Percentiles rank a stretch among this genome's conserved stretches.
Conservation (phyloP, 2,797 vertebrate species). For the Scomberomorus guttatus region DNA sequence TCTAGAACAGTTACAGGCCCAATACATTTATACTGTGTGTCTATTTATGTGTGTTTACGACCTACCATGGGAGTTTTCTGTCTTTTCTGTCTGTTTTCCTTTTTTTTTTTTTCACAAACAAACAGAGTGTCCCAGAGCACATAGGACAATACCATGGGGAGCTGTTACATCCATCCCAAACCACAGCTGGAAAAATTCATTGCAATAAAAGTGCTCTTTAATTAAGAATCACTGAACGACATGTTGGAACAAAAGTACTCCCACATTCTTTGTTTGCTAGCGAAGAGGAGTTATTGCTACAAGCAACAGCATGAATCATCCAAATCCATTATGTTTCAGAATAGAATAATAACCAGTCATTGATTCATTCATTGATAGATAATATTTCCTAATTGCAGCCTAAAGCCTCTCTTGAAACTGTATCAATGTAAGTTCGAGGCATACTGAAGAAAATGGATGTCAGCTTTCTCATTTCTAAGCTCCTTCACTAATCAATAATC, state of each 20-base stretch:
- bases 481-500: constrained; percentile 50
- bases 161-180: constrained; percentile 32
- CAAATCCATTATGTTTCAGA: background rate
- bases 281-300: too few relatives aligned
- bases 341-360: background rate
- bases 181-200: constrained; percentile 22
- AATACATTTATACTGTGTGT: constrained; percentile 2
- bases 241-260: too few relatives aligned
- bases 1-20: background rate
- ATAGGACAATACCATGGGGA: constrained; percentile 36
- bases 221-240: background rate
- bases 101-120: constrained; percentile 15
- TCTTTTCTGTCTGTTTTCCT: background rate
- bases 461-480: constrained; percentile 12
- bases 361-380: background rate
- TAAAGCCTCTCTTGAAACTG: background rate
- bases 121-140: constrained; percentile 6
- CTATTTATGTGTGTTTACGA: constrained; percentile 21
- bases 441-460: constrained; percentile 2
- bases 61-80: constrained; percentile 50
- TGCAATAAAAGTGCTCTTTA: background rate
- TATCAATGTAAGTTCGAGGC: background rate
- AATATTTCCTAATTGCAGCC: background rate
- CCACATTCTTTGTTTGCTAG: too few relatives aligned
- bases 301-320: background rate